A percentile compares a stretch with the other conserved stretches of the same genome.
Evolutionary conservation across 2,888 invertebrate species (phyloP).

Genomic region (Caenorhabditis angaria): DNA sequence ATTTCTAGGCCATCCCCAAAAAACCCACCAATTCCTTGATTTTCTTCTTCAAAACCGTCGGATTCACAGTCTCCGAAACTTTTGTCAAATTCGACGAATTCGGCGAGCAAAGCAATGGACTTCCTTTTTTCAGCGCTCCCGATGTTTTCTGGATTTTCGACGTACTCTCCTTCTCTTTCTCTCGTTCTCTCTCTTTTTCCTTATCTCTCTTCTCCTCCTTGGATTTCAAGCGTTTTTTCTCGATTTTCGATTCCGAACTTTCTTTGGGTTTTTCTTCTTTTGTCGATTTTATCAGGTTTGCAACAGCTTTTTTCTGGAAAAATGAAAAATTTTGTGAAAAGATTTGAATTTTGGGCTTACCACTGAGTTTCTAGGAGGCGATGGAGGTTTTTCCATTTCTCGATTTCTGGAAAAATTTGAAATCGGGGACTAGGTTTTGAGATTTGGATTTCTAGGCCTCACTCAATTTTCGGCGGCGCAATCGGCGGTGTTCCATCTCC

Average conservation of each 20-base stretch:
- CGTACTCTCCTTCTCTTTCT: background rate
- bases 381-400: background rate
- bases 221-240: background rate
- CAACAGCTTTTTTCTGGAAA: background rate
- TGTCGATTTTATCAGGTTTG: background rate
- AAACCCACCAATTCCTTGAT: background rate
- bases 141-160: background rate
- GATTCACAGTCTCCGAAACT: background rate
- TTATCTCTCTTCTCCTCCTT: background rate
- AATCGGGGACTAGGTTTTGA: background rate
- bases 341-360: background rate
- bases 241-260: background rate
- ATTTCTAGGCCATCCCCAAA: too few species aligned
- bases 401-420: background rate
- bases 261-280: background rate
- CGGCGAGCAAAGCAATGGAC: background rate
- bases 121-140: background rate
- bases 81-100: background rate
- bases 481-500: background rate
- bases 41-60: background rate
- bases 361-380: conserved; percentile 7
- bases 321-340: background rate
- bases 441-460: background rate
- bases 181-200: background rate
- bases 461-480: background rate